Percentiles rank a stretch among this genome's conserved stretches.
Evolutionary conservation across 1,140 invertebrate species (phyloP).

Genomic region (Centruroides vittatus): DNA sequence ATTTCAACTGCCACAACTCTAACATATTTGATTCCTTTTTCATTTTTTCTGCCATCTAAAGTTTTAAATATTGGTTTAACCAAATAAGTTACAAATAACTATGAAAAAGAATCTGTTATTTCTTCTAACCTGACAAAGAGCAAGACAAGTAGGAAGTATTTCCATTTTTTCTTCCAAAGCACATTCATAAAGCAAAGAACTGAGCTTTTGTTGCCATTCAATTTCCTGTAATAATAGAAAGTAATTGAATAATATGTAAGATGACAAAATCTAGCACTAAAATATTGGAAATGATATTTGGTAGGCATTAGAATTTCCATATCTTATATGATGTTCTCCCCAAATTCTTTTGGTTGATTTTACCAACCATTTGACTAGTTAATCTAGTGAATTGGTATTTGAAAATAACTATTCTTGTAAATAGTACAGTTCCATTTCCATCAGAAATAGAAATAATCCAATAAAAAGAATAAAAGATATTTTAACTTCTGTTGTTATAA

Average conservation of each 20-base stretch:
- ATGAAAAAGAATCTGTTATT: not conserved
- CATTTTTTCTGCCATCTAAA: constrained; percentile 4
- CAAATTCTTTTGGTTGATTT: no score
- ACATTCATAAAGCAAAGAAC: constrained; percentile 67
- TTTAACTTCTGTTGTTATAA: no score
- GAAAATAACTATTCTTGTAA: no score
- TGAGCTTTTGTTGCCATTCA: constrained; percentile 44
- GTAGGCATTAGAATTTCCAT: no score
- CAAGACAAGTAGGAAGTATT: constrained; percentile 39
- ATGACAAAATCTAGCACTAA: no score
- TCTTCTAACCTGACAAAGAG: constrained; percentile 9
- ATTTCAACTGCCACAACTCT: constrained; percentile 12
- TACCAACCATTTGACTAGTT: no score
- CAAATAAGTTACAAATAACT: not conserved
- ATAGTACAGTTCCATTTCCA: no score
- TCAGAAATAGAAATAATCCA: no score
- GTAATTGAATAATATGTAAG: not conserved
- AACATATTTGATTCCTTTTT: constrained; percentile 2
- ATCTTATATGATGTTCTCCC: no score
- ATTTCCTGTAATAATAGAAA: constrained; percentile 19
- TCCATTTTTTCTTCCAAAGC: constrained; percentile 70
- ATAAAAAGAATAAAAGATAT: no score
- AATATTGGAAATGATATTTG: no score
- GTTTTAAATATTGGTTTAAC: not conserved
- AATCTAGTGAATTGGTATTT: no score